Conservation (phyloP, 2,113 vertebrate genomes). For the Papio anubis region DNA sequence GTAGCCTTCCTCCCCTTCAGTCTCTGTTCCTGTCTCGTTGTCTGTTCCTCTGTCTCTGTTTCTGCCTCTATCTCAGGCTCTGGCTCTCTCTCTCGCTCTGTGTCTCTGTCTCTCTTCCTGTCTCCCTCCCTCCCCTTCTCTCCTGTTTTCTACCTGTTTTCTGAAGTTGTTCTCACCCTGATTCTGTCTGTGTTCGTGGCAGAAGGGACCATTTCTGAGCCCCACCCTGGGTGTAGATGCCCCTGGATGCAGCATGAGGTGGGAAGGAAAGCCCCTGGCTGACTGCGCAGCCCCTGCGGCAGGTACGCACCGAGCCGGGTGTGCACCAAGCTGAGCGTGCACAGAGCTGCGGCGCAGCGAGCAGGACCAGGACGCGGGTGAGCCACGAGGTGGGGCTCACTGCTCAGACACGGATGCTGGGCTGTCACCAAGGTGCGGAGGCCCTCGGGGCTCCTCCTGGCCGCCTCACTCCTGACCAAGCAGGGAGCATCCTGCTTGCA, state of each 20-base stretch:
- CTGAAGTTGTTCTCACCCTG: no score
- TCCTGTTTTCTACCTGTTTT: not conserved
- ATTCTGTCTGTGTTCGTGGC: not conserved
- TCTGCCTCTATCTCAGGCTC: not conserved
- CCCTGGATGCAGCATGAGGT: not conserved
- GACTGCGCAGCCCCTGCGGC: no score
- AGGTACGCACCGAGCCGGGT: fast-evolving
- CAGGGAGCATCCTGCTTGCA: not conserved
- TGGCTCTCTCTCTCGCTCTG: not conserved
- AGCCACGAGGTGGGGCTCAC: constrained; percentile 35
- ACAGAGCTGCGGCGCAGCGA: fast-evolving
- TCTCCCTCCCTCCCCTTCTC: not conserved
- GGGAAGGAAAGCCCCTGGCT: fast-evolving
- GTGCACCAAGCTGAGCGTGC: not conserved
- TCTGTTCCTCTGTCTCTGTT: not conserved
- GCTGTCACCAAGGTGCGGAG: not conserved
- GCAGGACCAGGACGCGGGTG: not conserved
- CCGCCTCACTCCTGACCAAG: no score
- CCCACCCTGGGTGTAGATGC: not conserved
- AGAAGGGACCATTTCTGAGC: fast-evolving
- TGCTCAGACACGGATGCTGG: not conserved
- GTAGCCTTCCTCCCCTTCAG: not conserved
- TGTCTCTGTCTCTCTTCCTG: not conserved
- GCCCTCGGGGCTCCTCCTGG: no score
- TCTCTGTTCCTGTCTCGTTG: not conserved